These are phyloP conservation scores for Thalpophila matura DNA, from an alignment of 2,888 invertebrate species.

Conservation along the genomic window DNA sequence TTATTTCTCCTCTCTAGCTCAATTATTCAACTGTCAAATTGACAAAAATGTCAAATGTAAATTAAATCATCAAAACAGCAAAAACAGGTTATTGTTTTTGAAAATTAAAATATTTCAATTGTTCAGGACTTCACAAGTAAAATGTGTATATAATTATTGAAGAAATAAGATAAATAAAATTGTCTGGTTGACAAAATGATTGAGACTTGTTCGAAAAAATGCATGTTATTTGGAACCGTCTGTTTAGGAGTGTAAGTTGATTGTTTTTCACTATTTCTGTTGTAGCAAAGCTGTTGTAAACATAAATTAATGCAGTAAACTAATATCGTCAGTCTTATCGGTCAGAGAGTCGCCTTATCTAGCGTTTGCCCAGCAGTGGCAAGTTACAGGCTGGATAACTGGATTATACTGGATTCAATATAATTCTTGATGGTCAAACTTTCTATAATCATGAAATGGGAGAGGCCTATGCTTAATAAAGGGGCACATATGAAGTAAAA, in stretches of 20 bases:
- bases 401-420: too few species aligned
- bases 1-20: too few species aligned
- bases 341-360: too few species aligned
- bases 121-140: not conserved
- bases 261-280: not conserved
- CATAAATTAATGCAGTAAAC: not conserved
- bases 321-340: too few species aligned
- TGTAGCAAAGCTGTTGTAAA: not conserved
- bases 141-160: slow-evolving; percentile 5
- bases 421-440: not conserved
- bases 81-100: slow-evolving; percentile 1
- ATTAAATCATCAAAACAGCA: not conserved
- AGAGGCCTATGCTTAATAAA: too few species aligned
- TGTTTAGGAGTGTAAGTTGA: slow-evolving; percentile 94
- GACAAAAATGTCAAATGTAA: not conserved
- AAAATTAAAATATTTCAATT: not conserved
- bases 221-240: slow-evolving; percentile 95
- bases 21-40: not conserved
- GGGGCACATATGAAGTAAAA: too few species aligned
- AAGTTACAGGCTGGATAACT: too few species aligned
- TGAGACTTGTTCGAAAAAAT: slow-evolving; percentile 95
- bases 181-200: slow-evolving; percentile 91
- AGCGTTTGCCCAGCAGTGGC: too few species aligned
- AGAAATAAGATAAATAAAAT: not conserved
- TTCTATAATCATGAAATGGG: too few species aligned